Base-by-base conservation (phyloP, 2,113 vertebrate species). In the Channa maculata region DNA sequence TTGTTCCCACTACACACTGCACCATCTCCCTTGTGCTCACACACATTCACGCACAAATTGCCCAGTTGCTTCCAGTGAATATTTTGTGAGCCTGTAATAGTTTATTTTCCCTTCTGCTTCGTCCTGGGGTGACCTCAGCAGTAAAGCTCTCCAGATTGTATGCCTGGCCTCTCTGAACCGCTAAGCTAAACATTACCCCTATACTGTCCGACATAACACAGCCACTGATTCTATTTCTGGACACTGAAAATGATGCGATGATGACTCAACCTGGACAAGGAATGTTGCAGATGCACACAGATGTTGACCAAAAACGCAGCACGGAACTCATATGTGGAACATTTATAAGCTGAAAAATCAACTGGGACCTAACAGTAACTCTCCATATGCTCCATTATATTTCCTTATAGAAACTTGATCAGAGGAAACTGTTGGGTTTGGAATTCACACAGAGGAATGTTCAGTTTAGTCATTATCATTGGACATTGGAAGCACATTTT, bases 51-150 rank as follows among this genome's bases (percentile, higher is more conserved):
- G 60, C 69, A 65, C 68, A 77, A 46, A 75, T 59, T 49, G 66
- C 45, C 63, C 75, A 14, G 43, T 54, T 59, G 51, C 69, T 73
- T 65, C 48, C 55, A 78, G 77, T 61, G 68, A 76, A 87, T 72
- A 80, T 60, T 81, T 89, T 65, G 61, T 79, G 59, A 59, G 69
- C 60, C 65, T 70, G 59, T 83, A 90, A 82, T 79, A 44, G 75
- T 87, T 89, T 90, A 72, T 88, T 91, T 90, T 87, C 71, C 65
- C 49, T 75, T 48, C 63, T 65, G 33, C 53, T 43, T 50, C 74
- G 86, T 87, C 85, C 89, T 52, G 46, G 57, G 63, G 39, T 87
- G 84, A 92, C 86, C 86, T 85, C 69, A 65, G 64, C 53, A 39
- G 57, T 73, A 2, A 1, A 71, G 62, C 61, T 64, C 61, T 79